Evolutionary conservation across 2,888 invertebrate genomes (phyloP).

Genomic region (Ptychoptera albimana): DNA sequence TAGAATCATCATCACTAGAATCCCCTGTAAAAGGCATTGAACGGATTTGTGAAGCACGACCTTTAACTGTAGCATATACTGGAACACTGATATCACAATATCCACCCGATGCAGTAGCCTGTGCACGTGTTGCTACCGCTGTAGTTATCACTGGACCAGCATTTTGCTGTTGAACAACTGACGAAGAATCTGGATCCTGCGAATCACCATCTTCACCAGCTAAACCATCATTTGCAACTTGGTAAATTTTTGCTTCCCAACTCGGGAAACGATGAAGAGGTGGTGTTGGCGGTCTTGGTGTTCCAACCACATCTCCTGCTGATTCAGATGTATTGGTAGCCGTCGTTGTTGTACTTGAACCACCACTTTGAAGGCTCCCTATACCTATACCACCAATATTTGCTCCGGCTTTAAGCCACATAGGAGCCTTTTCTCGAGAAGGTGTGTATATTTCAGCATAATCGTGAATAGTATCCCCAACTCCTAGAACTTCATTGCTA

Average conservation of each 20-base stretch:
- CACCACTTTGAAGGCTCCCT: conserved; percentile 31
- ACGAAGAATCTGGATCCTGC: conserved; percentile 17
- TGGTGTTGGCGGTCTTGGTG: conserved; percentile 65
- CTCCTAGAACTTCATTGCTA: conserved; percentile 28
- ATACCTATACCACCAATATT: conserved; percentile 31
- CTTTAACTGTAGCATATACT: conserved; percentile 92
- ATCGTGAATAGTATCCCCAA: conserved; percentile 54
- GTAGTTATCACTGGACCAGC: conserved; percentile 16
- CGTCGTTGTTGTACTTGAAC: conserved; percentile 36
- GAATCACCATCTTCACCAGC: conserved; percentile 29
- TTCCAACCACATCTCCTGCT: conserved; percentile 21
- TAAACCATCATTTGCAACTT: conserved; percentile 51
- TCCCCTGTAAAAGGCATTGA: conserved; percentile 93
- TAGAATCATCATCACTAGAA: conserved; percentile 87
- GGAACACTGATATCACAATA: conserved; percentile 86
- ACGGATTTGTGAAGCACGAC: conserved; percentile 87
- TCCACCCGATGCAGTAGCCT: conserved; percentile 44
- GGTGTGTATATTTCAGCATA: conserved; percentile 92
- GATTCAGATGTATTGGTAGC: conserved; percentile 27
- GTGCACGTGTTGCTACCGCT: conserved; percentile 17
- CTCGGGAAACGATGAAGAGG: conserved; percentile 82
- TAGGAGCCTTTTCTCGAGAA: conserved; percentile 54
- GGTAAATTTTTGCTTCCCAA: conserved; percentile 94
- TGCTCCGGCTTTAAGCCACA: conserved; percentile 32
- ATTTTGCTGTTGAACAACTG: conserved; percentile 15